Evolutionary conservation across 2,113 vertebrate species (phyloP), one percentile per base, ranked within the genome.

Genomic region (Cyphomyrus discorhynchus): DNA sequence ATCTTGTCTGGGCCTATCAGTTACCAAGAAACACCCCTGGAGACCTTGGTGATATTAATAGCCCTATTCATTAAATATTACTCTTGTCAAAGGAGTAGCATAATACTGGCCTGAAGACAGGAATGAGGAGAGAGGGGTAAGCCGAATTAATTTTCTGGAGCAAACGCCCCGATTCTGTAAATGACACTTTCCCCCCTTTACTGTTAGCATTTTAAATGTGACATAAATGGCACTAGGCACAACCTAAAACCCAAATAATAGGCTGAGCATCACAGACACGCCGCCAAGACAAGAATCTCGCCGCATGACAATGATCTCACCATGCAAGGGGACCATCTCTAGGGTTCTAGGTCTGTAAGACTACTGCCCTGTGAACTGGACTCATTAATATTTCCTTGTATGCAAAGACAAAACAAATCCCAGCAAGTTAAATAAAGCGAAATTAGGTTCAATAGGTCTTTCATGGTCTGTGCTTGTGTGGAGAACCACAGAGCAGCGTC

Each of bases 21-120:
- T 97, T 97, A 96, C 96, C 95, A 95, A 95, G 95, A 94, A 96
- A 97, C 96, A 97, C 96, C 96, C 96, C 96, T 95, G 94, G 94
- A 97, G 96, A 97, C 97, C 96, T 94, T 95, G 95, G 95, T 95
- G 95, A 97, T 97, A 97, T 98, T 98, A 98, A 98, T 97, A 97
- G 96, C 96, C 96, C 96, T 96, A 97, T 98, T 98, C 96, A 97
- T 98, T 98, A 98, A 98, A 97, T 98, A 98, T 98, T 97, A 97
- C 97, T 98, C 96, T 97, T 97, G 97, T 97, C 97, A 97, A 97
- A 97, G 96, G 95, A 96, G 96, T 97, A 97, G 97, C 97, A 97
- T 98, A 98, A 98, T 97, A 97, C 97, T 97, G 96, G 97, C 97
- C 97, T 96, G 97, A 94, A 98, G 97, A 98, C 96, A 97, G 96